Percentiles rank a stretch among this genome's conserved stretches.
Conservation (phyloP, 1,140 invertebrate species). For the Coelopa frigida region DNA sequence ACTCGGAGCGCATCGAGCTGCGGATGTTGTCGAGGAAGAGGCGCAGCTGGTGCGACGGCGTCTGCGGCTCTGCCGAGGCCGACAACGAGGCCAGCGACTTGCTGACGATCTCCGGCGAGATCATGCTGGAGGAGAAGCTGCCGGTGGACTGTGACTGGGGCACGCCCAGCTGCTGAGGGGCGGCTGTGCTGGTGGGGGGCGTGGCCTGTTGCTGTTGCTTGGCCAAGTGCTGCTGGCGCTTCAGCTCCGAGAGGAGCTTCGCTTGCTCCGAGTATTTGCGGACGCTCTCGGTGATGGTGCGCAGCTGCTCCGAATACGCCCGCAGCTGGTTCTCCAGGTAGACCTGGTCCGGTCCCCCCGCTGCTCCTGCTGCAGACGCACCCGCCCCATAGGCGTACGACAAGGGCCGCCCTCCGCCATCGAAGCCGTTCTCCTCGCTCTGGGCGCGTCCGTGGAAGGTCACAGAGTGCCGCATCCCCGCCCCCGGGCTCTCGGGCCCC, state of each 20-base stretch:
- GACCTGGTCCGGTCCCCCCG: conserved; percentile 41
- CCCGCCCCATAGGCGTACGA: conserved; percentile 34
- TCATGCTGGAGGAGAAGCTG: conserved; percentile 38
- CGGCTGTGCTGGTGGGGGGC: conserved; percentile 13
- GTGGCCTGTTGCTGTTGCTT: conserved; percentile 32
- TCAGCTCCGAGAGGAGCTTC: conserved; percentile 38
- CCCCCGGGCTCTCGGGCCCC: background rate
- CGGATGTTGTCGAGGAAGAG: conserved; percentile 42
- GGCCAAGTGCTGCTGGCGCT: conserved; percentile 37
- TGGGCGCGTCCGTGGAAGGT: conserved; percentile 30
- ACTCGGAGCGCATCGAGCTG: conserved; percentile 41
- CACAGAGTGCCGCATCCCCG: conserved; percentile 35
- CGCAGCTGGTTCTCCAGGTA: conserved; percentile 41
- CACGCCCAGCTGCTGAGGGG: background rate
- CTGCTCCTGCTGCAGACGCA: conserved; percentile 21
- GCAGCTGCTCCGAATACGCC: conserved; percentile 40
- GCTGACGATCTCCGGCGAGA: conserved; percentile 40
- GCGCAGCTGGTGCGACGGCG: conserved; percentile 37
- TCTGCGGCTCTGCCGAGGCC: conserved; percentile 26
- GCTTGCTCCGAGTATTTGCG: conserved; percentile 43
- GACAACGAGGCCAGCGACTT: conserved; percentile 37
- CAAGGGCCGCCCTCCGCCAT: conserved; percentile 21
- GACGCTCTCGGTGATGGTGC: conserved; percentile 42
- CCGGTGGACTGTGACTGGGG: conserved; percentile 16
- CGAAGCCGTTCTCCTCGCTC: conserved; percentile 10